These are phyloP conservation scores for Vespertilio murinus DNA, from an alignment of 2,797 vertebrate genomes.

Conservation along the genomic window DNA sequence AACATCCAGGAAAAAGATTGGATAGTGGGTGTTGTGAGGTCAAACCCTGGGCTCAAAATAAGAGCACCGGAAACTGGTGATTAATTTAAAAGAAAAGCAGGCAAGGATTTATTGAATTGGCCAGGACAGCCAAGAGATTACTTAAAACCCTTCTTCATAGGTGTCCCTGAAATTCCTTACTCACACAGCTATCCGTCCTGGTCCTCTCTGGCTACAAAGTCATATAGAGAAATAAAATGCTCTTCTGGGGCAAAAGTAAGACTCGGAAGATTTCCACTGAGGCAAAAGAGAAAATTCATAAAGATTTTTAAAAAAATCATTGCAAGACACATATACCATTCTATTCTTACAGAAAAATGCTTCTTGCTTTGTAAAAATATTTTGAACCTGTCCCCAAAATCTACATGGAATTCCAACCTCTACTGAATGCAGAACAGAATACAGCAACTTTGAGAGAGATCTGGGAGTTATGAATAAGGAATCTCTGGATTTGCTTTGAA, in stretches of 20 bases:
- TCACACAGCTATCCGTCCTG: background rate
- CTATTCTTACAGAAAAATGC: slow-evolving; percentile 40
- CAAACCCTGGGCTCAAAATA: too few species aligned
- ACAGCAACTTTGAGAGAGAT: background rate
- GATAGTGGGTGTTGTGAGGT: too few species aligned
- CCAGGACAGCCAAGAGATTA: too few species aligned
- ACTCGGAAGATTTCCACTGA: slow-evolving; percentile 20
- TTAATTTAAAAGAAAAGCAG: too few species aligned
- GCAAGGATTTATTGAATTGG: too few species aligned
- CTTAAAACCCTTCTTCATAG: background rate
- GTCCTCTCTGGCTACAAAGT: background rate
- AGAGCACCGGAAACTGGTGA: too few species aligned
- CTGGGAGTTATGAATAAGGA: slow-evolving; percentile 52
- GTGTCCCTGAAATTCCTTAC: background rate
- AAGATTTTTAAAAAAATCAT: background rate
- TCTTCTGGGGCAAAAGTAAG: slow-evolving; percentile 1
- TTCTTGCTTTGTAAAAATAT: slow-evolving; percentile 50
- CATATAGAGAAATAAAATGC: slow-evolving; percentile 47
- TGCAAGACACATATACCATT: slow-evolving; percentile 27
- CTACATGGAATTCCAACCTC: slow-evolving; percentile 46
- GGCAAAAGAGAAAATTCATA: slow-evolving; percentile 47
- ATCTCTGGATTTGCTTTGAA: slow-evolving; percentile 43
- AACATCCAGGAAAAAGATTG: background rate
- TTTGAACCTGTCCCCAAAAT: slow-evolving; percentile 46
- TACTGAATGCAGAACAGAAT: slow-evolving; percentile 33